Evolutionary conservation across 2,888 invertebrate genomes (phyloP).

Genomic region (Brassicogethes aeneus): DNA sequence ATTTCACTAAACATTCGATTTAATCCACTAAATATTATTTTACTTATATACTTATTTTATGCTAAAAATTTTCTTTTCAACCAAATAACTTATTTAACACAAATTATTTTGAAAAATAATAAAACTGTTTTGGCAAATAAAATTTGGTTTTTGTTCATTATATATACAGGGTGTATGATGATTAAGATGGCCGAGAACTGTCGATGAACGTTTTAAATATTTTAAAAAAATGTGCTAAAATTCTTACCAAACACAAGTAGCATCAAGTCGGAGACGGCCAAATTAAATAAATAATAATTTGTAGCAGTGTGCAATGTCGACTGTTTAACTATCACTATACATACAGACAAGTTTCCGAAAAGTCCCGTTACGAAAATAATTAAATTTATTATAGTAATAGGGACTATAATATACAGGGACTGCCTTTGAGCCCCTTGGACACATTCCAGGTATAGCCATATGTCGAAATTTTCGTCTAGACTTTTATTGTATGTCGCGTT

Average conservation of each 20-base stretch:
- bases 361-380: constrained; percentile 76
- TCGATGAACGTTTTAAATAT: too few species aligned
- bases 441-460: constrained; percentile 25
- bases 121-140: too few species aligned
- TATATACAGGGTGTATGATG: too few species aligned
- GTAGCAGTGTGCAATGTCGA: constrained; percentile 82
- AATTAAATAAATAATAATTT: constrained; percentile 83
- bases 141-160: too few species aligned
- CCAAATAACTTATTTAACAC: too few species aligned
- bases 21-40: too few species aligned
- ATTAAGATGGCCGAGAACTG: too few species aligned
- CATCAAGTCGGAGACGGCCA: constrained; percentile 78
- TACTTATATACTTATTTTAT: too few species aligned
- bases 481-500: too few species aligned
- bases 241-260: constrained; percentile 73
- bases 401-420: constrained; percentile 33
- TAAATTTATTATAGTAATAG: constrained; percentile 62
- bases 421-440: constrained; percentile 32
- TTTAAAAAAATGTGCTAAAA: not conserved
- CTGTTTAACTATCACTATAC: constrained; percentile 74
- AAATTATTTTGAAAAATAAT: too few species aligned
- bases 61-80: too few species aligned
- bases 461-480: constrained; percentile 3
- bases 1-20: too few species aligned
- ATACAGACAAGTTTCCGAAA: constrained; percentile 75